Evolutionary conservation across 2,888 invertebrate genomes (phyloP).

Genomic region (Mythimna albipuncta): DNA sequence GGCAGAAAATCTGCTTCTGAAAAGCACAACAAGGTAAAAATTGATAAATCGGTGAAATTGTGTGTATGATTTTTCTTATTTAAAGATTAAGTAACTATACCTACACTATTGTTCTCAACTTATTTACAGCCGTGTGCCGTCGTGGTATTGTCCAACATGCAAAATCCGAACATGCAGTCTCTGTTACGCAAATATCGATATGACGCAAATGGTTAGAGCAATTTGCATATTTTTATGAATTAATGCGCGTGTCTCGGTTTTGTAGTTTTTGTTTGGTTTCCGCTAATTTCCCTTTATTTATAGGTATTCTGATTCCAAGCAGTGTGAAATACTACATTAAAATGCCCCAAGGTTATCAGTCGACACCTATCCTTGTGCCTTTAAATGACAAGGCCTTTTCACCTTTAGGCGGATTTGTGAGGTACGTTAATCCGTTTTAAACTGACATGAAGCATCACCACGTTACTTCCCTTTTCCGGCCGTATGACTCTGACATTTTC

Average conservation of each 20-base stretch:
- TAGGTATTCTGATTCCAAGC: constrained; percentile 84
- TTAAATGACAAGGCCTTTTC: constrained; percentile 84
- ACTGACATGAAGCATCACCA: background rate
- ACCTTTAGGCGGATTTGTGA: constrained; percentile 85
- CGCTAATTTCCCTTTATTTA: constrained; percentile 29
- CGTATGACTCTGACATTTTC: background rate
- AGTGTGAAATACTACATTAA: constrained; percentile 86
- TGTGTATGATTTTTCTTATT: background rate
- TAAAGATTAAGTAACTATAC: background rate
- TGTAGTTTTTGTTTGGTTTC: background rate
- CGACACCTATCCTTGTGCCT: constrained; percentile 78
- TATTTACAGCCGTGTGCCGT: constrained; percentile 82
- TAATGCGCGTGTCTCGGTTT: constrained; percentile 10
- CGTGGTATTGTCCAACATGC: constrained; percentile 82
- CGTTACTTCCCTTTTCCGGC: constrained; percentile 6
- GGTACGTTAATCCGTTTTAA: constrained; percentile 68
- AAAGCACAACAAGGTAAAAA: constrained; percentile 69
- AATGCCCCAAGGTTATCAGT: constrained; percentile 75
- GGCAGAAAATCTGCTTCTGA: constrained; percentile 59
- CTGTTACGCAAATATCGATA: constrained; percentile 85
- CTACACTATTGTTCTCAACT: constrained; percentile 31
- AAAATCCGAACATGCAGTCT: constrained; percentile 82
- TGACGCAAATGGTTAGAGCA: constrained; percentile 79
- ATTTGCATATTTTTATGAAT: constrained; percentile 51
- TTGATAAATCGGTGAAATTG: background rate